These are phyloP conservation scores for Hyles lineata DNA, from an alignment of 2,888 invertebrate genomes.

Conservation along the genomic window DNA sequence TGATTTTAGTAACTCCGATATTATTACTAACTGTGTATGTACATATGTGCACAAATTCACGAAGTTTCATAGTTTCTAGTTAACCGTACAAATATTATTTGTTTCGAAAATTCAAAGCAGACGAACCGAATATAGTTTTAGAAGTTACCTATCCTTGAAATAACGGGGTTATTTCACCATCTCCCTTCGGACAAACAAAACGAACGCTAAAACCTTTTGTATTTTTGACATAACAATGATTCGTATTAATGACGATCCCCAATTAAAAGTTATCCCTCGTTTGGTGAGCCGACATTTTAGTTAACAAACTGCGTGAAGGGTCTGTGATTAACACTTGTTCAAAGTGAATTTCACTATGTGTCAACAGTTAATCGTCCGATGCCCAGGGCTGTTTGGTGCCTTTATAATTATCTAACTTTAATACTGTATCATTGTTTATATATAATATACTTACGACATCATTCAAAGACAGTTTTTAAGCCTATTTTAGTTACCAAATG, in stretches of 20 bases:
- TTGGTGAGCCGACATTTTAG: background rate
- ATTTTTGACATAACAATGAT: background rate
- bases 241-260: constrained; percentile 7
- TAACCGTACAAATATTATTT: no score
- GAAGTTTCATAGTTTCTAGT: no score
- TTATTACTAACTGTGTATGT: no score
- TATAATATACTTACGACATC: background rate
- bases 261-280: constrained; percentile 23
- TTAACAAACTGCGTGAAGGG: constrained; percentile 22
- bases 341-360: constrained; percentile 30
- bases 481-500: no score
- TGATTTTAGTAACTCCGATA: no score
- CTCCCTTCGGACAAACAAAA: no score
- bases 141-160: no score
- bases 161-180: no score
- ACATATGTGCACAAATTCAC: no score
- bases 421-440: background rate
- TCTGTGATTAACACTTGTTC: constrained; percentile 33
- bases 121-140: no score
- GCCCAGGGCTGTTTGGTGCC: constrained; percentile 16
- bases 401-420: background rate
- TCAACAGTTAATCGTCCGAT: constrained; percentile 33
- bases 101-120: no score
- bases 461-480: no score
- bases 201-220: background rate